Evolutionary conservation across 2,113 vertebrate species (phyloP), one percentile per base, ranked within the genome.

Genomic region (Thunnus thynnus): DNA sequence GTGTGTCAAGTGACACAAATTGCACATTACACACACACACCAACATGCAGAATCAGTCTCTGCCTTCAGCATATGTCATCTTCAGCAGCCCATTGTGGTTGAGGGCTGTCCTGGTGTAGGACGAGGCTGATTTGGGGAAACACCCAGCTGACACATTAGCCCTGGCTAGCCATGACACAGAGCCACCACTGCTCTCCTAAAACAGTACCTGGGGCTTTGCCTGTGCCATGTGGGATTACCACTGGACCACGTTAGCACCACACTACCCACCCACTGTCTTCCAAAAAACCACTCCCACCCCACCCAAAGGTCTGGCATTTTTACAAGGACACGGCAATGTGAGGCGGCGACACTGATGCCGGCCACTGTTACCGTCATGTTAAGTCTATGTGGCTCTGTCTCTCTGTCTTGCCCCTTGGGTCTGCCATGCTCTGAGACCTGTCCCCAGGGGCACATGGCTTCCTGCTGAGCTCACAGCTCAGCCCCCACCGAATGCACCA

Each of bases 261-360:
- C 67, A 67, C 78, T 57, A 4, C 92, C 67, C 57, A 77, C 80
- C 73, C 94, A 93, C 92, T 66, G 51, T 32, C 78, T 75, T 76
- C 85, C 83, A 86, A 90, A 89, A 82, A 36, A 80, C 78, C 72
- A 27, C 10, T 90, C 48, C 44, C 84, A 81, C 75, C 92, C 90
- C 91, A 92, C 91, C 94, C 86, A 91, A 93, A 81, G 79, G 91
- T 92, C 94, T 93, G 90, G 76, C 85, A 93, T 94, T 92, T 92
- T 86, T 84, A 94, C 93, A 86, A 95, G 94, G 95, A 91, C 91
- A 86, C 82, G 86, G 94, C 91, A 81, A 81, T 56, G 83, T 80
- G 86, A 92, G 89, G 84, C 93, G 92, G 92, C 76, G 90, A 94
- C 89, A 81, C 85, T 92, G 90, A 91, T 90, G 94, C 91, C 93